Conservation (phyloP, 1,140 invertebrate genomes). For the Eciton burchellii region DNA sequence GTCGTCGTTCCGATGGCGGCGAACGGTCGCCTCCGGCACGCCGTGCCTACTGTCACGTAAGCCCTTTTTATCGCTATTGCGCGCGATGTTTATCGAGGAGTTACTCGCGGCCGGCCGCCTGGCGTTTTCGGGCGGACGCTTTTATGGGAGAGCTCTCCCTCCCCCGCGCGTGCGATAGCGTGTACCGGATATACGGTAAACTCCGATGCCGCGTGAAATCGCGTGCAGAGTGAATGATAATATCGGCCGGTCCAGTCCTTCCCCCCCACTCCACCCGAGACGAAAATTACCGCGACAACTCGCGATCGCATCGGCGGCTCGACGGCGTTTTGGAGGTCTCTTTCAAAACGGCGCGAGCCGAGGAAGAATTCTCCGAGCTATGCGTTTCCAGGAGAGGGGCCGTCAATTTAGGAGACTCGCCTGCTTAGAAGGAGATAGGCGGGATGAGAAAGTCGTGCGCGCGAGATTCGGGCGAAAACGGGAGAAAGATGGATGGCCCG, state of each 20-base stretch:
- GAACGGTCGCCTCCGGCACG: conserved; percentile 10
- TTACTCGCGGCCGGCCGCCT: neutral
- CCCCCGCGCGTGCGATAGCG: neutral
- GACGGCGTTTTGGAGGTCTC: neutral
- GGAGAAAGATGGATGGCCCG: conserved; percentile 55
- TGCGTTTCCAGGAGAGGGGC: neutral
- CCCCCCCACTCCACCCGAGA: too few species aligned
- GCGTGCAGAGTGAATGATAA: neutral
- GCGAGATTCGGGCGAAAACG: conserved; percentile 15
- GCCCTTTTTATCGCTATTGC: conserved; percentile 34
- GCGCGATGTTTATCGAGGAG: conserved; percentile 40
- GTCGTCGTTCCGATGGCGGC: conserved; percentile 11
- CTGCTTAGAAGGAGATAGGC: conserved; percentile 41
- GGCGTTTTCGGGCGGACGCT: neutral
- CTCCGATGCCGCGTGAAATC: neutral
- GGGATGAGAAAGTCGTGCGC: conserved; percentile 51
- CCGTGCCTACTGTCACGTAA: conserved; percentile 16
- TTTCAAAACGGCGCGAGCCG: too few species aligned
- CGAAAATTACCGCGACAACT: neutral
- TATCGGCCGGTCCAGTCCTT: too few species aligned
- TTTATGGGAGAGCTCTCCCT: neutral
- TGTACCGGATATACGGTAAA: neutral
- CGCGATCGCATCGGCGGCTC: neutral
- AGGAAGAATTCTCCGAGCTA: neutral
- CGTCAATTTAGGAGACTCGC: neutral